Percentiles rank a stretch among this genome's conserved stretches.
Evolutionary conservation across 2,797 vertebrate genomes (phyloP).

Genomic region (Lepidocolaptes lacrymiger): DNA sequence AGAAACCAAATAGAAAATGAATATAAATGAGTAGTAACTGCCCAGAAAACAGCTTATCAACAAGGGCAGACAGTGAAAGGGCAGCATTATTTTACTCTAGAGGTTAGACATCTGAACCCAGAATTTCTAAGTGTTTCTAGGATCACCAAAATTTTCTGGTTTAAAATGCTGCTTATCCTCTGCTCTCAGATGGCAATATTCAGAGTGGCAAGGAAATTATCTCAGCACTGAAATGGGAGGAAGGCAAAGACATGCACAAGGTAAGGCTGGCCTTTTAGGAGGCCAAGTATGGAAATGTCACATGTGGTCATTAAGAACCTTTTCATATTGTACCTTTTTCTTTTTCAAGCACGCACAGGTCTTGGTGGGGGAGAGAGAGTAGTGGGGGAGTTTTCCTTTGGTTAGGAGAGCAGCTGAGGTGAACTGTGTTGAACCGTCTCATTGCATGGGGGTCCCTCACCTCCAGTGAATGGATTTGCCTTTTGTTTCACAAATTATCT

Average conservation of each 20-base stretch:
- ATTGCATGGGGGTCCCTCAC: not conserved
- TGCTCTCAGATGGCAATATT: not conserved
- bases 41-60: not conserved
- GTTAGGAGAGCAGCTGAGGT: not conserved
- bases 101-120: not conserved
- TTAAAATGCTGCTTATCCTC: not conserved
- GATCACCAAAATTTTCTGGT: not conserved
- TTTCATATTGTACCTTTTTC: not conserved
- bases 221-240: not conserved
- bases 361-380: too few species aligned
- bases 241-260: not conserved
- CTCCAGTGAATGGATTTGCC: accelerated
- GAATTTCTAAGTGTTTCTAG: not conserved
- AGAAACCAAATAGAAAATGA: not conserved
- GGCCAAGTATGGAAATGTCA: not conserved
- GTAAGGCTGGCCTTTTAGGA: not conserved
- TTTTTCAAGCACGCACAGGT: not conserved
- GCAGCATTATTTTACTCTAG: not conserved
- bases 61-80: not conserved
- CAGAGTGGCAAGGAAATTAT: not conserved
- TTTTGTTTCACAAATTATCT: not conserved
- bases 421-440: not conserved
- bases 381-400: not conserved
- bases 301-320: accelerated
- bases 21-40: not conserved